Percentiles rank a stretch among this genome's conserved stretches.
Evolutionary conservation across 2,888 invertebrate species (phyloP).

Genomic region (Emmelina monodactyla): DNA sequence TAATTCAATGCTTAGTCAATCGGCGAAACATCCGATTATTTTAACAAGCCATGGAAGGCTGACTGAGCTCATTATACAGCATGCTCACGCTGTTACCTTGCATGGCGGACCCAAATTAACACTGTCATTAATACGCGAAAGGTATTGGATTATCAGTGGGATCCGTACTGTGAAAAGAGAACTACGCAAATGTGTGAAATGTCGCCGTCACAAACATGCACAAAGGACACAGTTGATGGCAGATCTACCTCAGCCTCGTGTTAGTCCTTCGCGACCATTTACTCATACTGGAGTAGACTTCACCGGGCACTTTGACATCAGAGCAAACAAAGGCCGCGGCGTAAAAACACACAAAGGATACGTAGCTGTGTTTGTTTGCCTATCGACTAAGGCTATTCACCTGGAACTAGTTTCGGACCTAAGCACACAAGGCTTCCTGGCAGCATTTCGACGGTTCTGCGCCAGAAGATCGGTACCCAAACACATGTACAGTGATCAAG

Average conservation of each 20-base stretch:
- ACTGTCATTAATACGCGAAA: slow-evolving; percentile 8
- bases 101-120: slow-evolving; percentile 9
- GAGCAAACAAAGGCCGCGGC: too few species aligned
- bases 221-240: not conserved
- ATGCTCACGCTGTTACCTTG: slow-evolving; percentile 5
- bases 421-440: not conserved
- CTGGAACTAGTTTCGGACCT: not conserved
- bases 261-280: not conserved
- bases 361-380: too few species aligned
- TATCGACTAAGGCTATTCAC: too few species aligned
- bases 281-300: too few species aligned
- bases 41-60: slow-evolving; percentile 3
- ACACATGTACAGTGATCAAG: not conserved
- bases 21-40: slow-evolving; percentile 6
- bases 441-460: slow-evolving; percentile 1
- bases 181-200: slow-evolving; percentile 5
- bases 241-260: not conserved
- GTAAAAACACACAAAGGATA: too few species aligned
- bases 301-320: not conserved
- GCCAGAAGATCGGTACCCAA: not conserved
- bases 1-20: slow-evolving; percentile 2
- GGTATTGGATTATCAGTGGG: slow-evolving; percentile 9
- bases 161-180: slow-evolving; percentile 5
- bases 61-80: slow-evolving; percentile 7
- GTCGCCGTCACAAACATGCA: slow-evolving; percentile 5